phyloP scores from a whole-genome alignment of 2,888 invertebrate genomes.

The Dynastes hyllus region DNA sequence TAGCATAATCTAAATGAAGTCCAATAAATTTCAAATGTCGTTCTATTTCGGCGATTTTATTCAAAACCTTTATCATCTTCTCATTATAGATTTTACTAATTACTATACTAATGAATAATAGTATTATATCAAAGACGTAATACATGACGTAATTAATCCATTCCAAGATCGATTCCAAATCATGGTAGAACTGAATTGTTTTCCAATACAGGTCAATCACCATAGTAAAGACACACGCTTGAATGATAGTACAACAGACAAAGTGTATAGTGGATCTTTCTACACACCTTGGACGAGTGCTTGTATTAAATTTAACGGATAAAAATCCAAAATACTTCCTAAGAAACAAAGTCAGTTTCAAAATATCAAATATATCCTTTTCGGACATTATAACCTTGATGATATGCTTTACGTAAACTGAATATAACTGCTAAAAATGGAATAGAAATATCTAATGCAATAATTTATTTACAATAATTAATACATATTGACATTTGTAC shows the following conservation, averaged over 20 bases:
- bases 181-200: neutral
- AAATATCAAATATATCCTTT: slow-evolving; percentile 14
- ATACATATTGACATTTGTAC: too few species aligned
- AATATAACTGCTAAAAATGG: neutral
- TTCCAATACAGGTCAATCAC: neutral
- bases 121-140: slow-evolving; percentile 11
- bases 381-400: neutral
- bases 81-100: slow-evolving; percentile 8
- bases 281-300: neutral
- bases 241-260: neutral
- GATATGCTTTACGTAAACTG: neutral
- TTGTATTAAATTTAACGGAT: neutral
- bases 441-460: too few species aligned
- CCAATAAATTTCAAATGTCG: neutral
- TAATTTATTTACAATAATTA: too few species aligned
- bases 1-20: neutral
- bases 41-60: neutral
- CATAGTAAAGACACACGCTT: neutral
- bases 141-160: slow-evolving; percentile 22
- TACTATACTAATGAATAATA: neutral
- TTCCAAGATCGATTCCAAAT: slow-evolving; percentile 13
- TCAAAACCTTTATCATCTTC: slow-evolving; percentile 1
- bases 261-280: neutral
- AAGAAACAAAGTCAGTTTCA: neutral
- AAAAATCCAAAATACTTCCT: slow-evolving; percentile 14